Evolutionary conservation across 2,888 invertebrate species (phyloP).

Genomic region (Lydus trimaculatus): DNA sequence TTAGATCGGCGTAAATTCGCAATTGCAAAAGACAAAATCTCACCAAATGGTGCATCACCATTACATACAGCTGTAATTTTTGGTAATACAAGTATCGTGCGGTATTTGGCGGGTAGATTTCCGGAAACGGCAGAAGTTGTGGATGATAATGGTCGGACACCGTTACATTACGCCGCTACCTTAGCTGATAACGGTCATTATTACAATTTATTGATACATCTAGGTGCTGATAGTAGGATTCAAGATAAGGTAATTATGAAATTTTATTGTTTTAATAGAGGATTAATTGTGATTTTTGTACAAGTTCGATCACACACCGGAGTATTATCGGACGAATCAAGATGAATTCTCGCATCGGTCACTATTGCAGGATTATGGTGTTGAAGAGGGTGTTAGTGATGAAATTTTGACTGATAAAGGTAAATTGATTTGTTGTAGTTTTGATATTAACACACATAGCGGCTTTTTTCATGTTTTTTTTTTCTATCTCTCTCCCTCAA

Average conservation of each 20-base stretch:
- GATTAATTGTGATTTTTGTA: not conserved
- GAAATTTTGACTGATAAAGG: slow-evolving; percentile 82
- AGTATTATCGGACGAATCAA: slow-evolving; percentile 77
- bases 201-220: slow-evolving; percentile 82
- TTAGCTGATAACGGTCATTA: slow-evolving; percentile 87
- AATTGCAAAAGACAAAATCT: slow-evolving; percentile 82
- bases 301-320: slow-evolving; percentile 80
- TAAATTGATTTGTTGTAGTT: slow-evolving; percentile 50
- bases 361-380: slow-evolving; percentile 74
- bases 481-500: not conserved
- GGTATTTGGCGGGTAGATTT: slow-evolving; percentile 79
- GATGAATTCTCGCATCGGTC: slow-evolving; percentile 73
- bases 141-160: slow-evolving; percentile 83
- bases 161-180: slow-evolving; percentile 87
- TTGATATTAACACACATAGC: slow-evolving; percentile 30
- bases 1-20: slow-evolving; percentile 91
- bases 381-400: slow-evolving; percentile 69
- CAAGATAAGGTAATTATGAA: slow-evolving; percentile 76
- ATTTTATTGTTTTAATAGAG: not conserved
- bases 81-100: slow-evolving; percentile 80
- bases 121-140: slow-evolving; percentile 81
- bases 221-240: slow-evolving; percentile 84
- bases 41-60: slow-evolving; percentile 85
- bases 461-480: slow-evolving; percentile 46
- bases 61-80: slow-evolving; percentile 86